Conservation (phyloP, 1,140 invertebrate species). For the Scaptomyza graminum region DNA sequence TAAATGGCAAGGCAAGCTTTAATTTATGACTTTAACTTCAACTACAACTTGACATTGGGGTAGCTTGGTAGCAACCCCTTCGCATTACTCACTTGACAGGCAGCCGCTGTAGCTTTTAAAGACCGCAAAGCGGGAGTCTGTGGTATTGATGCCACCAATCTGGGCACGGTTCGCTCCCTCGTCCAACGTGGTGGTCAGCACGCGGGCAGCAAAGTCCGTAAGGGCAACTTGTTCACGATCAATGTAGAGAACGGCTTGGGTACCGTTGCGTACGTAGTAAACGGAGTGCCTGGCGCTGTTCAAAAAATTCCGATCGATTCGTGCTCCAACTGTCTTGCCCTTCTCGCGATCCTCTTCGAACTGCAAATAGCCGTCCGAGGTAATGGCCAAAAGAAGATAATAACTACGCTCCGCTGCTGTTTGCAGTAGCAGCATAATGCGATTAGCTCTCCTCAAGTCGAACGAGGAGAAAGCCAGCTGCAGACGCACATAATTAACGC, state of each 20-base stretch:
- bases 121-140: constrained; percentile 90
- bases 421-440: constrained; percentile 90
- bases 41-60: constrained; percentile 6
- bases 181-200: constrained; percentile 87
- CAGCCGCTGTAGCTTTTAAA: constrained; percentile 95
- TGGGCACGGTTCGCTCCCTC: constrained; percentile 91
- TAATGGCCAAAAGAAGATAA: constrained; percentile 91
- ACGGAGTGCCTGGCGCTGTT: constrained; percentile 93
- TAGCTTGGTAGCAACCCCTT: no score
- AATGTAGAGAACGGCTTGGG: constrained; percentile 89
- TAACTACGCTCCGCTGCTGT: constrained; percentile 93
- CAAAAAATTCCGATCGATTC: constrained; percentile 90
- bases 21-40: constrained; percentile 69
- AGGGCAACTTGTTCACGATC: constrained; percentile 90
- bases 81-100: constrained; percentile 91
- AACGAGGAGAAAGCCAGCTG: constrained; percentile 93
- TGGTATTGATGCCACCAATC: constrained; percentile 93
- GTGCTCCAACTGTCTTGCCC: constrained; percentile 87
- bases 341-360: constrained; percentile 93
- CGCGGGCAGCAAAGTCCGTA: constrained; percentile 87
- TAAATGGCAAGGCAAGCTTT: constrained; percentile 63
- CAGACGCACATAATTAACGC: constrained; percentile 89
- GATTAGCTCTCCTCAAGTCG: constrained; percentile 89
- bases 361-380: constrained; percentile 91
- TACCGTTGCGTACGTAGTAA: constrained; percentile 90